Evolutionary conservation across 2,888 invertebrate species (phyloP).

Genomic region (Lasioglossum morio): DNA sequence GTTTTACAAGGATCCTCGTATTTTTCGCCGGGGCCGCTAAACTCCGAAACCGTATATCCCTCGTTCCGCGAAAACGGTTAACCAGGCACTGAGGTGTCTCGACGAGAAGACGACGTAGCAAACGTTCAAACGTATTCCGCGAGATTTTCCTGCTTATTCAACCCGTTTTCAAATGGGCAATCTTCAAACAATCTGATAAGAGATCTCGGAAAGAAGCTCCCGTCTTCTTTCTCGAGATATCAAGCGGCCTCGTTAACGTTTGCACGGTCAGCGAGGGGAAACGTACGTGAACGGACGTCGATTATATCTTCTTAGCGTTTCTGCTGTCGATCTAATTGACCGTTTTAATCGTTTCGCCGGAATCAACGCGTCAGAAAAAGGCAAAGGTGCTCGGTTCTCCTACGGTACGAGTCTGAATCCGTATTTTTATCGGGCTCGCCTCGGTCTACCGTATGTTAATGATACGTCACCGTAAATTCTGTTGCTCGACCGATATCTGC

Average conservation of each 20-base stretch:
- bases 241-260: not conserved
- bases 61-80: conserved; percentile 22
- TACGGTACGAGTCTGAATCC: not conserved
- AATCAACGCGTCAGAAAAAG: not conserved
- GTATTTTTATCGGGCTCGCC: not conserved
- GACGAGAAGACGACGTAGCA: conserved; percentile 6
- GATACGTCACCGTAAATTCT: not conserved
- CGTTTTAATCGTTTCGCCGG: not conserved
- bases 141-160: conserved; percentile 14
- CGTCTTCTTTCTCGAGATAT: not conserved
- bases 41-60: not conserved
- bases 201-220: not conserved
- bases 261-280: not conserved
- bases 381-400: too few relatives aligned
- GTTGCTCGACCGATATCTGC: not conserved
- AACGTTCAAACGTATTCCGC: not conserved
- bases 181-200: not conserved
- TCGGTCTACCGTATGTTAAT: not conserved
- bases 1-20: conserved; percentile 16
- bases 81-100: conserved; percentile 8
- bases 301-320: not conserved
- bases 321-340: not conserved
- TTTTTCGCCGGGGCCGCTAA: not conserved
- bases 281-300: not conserved
- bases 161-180: conserved; percentile 6